Evolutionary conservation across 1,140 invertebrate genomes (phyloP).

Genomic region (Sesamia nonagrioides): DNA sequence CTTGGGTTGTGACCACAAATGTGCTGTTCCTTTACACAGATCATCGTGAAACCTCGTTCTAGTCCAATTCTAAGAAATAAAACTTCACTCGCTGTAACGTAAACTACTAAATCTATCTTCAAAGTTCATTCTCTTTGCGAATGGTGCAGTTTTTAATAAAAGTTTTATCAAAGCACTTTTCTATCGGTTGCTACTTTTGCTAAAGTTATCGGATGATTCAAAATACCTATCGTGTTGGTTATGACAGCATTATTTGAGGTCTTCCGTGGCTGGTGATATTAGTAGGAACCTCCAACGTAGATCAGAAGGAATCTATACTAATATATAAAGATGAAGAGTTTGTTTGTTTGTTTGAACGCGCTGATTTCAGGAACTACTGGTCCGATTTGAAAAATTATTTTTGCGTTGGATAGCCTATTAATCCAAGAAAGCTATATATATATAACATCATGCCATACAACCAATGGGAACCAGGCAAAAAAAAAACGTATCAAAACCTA

Average conservation of each 20-base stretch:
- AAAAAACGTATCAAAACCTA: no score
- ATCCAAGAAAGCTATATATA: no score
- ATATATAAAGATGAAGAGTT: no score
- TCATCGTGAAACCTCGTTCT: background rate
- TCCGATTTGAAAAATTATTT: no score
- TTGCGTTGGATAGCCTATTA: no score
- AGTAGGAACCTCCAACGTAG: no score
- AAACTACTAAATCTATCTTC: constrained; percentile 33
- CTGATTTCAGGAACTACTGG: no score
- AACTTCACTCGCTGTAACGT: background rate
- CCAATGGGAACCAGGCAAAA: no score
- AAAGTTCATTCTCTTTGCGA: constrained; percentile 22
- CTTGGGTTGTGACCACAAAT: no score
- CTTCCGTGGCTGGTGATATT: background rate
- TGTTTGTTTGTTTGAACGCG: no score
- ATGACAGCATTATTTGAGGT: background rate
- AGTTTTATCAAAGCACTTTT: constrained; percentile 5
- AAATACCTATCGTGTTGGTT: constrained; percentile 2
- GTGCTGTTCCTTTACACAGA: background rate
- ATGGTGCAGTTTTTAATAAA: constrained; percentile 32
- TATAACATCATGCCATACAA: no score
- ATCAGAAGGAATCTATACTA: no score
- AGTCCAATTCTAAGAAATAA: constrained; percentile 1
- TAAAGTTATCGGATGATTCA: constrained; percentile 27
- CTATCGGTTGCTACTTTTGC: constrained; percentile 4